phyloP scores from a whole-genome alignment of 2,888 invertebrate genomes.

The Polydrusus pterygomalis region DNA sequence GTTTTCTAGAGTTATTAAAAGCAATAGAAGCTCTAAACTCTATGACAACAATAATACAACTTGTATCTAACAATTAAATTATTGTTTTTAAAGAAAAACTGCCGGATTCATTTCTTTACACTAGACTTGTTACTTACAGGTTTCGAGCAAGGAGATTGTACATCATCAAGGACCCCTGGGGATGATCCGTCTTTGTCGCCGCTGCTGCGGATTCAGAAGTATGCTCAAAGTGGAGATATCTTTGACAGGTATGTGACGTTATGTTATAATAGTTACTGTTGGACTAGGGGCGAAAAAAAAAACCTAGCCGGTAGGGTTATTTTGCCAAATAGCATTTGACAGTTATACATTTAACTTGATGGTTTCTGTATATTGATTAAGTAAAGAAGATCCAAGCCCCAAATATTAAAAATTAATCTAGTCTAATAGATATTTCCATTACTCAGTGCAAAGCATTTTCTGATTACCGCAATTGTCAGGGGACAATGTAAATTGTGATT shows the following conservation, averaged over 20 bases:
- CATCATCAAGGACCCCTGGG: conserved; percentile 56
- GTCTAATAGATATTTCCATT: conserved; percentile 15
- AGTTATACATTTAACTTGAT: too few relatives aligned
- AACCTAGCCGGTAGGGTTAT: too few relatives aligned
- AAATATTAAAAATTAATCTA: conserved; percentile 23
- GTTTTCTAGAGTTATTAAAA: too few relatives aligned
- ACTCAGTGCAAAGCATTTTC: conserved; percentile 14
- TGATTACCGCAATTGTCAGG: conserved; percentile 15
- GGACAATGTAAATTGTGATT: conserved; percentile 9
- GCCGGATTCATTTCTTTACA: neutral
- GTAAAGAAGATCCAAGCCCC: neutral
- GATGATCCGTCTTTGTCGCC: conserved; percentile 65
- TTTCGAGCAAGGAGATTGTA: conserved; percentile 68
- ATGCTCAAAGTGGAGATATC: conserved; percentile 65
- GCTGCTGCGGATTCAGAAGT: conserved; percentile 66
- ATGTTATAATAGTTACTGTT: neutral
- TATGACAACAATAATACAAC: too few relatives aligned
- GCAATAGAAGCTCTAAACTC: too few relatives aligned
- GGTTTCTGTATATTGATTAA: conserved; percentile 8
- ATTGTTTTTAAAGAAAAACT: neutral
- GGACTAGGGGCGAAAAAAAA: too few relatives aligned
- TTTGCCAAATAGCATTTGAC: too few relatives aligned
- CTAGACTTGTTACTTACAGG: conserved; percentile 59
- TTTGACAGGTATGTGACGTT: conserved; percentile 67
- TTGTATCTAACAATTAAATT: too few relatives aligned